Percentiles rank a stretch among this genome's conserved stretches.
Conservation (phyloP, 2,797 vertebrate genomes). For the Mormyrus proboscirostris region DNA sequence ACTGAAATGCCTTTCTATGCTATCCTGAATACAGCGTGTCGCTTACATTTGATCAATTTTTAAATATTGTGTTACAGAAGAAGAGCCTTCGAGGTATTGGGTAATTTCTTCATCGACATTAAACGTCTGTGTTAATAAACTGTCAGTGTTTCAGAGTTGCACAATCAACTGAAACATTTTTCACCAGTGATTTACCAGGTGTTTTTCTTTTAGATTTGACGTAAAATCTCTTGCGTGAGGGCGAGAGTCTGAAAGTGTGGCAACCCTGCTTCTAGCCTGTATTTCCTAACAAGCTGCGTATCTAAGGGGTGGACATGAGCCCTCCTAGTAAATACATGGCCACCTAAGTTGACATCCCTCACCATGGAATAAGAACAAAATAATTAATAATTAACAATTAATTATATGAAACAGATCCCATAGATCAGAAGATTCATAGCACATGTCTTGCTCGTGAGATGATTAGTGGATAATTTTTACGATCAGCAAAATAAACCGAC, state of each 20-base stretch:
- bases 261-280: not conserved
- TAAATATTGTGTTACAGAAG: not conserved
- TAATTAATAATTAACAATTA: not conserved
- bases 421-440: not conserved
- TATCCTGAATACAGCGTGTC: not conserved
- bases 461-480: not conserved
- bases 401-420: not conserved
- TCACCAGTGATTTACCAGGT: not conserved
- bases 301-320: not conserved
- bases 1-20: not conserved
- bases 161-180: not conserved
- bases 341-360: not conserved
- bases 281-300: not conserved
- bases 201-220: not conserved
- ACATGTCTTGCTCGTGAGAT: not conserved
- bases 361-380: not conserved
- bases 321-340: not conserved
- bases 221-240: not conserved
- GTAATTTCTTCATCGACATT: not conserved
- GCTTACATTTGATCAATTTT: not conserved
- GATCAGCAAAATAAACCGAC: not conserved
- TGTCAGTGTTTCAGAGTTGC: not conserved
- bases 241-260: not conserved
- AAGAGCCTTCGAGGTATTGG: not conserved
- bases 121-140: not conserved